A percentile compares a stretch with the other conserved stretches of the same genome.
phyloP scores from a whole-genome alignment of 2,113 vertebrate genomes.

The Macquaria ambigua region DNA sequence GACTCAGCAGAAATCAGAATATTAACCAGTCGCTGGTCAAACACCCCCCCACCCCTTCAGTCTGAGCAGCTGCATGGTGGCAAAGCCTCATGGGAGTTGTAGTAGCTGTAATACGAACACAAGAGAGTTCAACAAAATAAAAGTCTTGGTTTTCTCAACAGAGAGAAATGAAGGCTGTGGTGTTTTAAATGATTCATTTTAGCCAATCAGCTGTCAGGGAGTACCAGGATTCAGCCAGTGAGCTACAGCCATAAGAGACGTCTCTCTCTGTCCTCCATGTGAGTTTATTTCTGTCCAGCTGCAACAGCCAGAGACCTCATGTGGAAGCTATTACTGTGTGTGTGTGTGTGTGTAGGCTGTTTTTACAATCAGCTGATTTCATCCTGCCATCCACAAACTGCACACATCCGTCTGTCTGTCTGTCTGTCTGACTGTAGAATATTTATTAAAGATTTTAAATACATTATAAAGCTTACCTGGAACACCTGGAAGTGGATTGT shows the following conservation, averaged over 20 bases:
- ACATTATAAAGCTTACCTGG: too few species aligned
- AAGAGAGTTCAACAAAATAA: too few species aligned
- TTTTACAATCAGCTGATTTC: slow-evolving; percentile 16
- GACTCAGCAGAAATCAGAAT: neutral
- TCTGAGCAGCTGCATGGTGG: too few species aligned
- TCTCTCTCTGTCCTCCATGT: slow-evolving; percentile 6
- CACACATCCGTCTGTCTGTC: neutral
- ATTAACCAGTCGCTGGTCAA: too few species aligned
- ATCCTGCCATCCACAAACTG: neutral
- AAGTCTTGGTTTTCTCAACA: neutral
- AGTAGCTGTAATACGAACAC: neutral
- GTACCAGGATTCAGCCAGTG: neutral
- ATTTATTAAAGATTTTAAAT: too few species aligned
- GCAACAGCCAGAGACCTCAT: slow-evolving; percentile 28
- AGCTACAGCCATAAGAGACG: slow-evolving; percentile 5
- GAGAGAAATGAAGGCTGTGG: neutral
- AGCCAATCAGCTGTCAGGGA: slow-evolving; percentile 23
- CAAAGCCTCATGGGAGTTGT: slow-evolving; percentile 18
- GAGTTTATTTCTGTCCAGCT: slow-evolving; percentile 44
- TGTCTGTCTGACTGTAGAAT: neutral
- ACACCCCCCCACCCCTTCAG: too few species aligned
- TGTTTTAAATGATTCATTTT: neutral
- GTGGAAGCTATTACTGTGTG: slow-evolving; percentile 4
- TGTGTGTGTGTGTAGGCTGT: slow-evolving; percentile 18
- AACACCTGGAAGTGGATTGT: too few species aligned